phyloP scores from a whole-genome alignment of 2,888 invertebrate species.

The Idaea straminata region DNA sequence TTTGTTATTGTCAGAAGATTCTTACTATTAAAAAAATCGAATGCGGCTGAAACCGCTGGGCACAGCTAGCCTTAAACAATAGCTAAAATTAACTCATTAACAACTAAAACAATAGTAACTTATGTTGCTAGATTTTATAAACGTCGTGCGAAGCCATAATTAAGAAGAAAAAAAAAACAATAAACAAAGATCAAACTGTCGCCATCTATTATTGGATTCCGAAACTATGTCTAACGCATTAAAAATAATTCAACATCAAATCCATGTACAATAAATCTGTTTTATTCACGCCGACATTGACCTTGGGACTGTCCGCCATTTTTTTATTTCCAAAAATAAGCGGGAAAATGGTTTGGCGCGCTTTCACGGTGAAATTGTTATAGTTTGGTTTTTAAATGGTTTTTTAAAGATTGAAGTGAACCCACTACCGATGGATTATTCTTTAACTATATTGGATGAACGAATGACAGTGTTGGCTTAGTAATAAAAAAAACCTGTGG shows the following conservation, averaged over 20 bases:
- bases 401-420: not conserved
- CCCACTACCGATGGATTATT: not conserved
- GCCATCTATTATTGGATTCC: not conserved
- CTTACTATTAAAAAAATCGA: no score
- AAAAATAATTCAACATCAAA: not conserved
- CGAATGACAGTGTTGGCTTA: no score
- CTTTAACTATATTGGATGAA: not conserved
- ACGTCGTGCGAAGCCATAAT: no score
- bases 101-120: no score
- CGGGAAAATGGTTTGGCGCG: slow-evolving; percentile 9
- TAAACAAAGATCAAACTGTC: no score
- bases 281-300: not conserved
- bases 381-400: not conserved
- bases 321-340: slow-evolving; percentile 10
- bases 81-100: no score
- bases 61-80: no score
- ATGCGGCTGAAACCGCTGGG: no score
- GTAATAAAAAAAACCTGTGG: no score
- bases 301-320: slow-evolving; percentile 4
- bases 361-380: slow-evolving; percentile 6
- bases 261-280: not conserved
- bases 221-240: not conserved
- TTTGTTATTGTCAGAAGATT: no score
- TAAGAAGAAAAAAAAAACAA: no score
- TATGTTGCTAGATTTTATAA: no score